Conservation (phyloP, 2,888 invertebrate genomes). For the Bombylius major region DNA sequence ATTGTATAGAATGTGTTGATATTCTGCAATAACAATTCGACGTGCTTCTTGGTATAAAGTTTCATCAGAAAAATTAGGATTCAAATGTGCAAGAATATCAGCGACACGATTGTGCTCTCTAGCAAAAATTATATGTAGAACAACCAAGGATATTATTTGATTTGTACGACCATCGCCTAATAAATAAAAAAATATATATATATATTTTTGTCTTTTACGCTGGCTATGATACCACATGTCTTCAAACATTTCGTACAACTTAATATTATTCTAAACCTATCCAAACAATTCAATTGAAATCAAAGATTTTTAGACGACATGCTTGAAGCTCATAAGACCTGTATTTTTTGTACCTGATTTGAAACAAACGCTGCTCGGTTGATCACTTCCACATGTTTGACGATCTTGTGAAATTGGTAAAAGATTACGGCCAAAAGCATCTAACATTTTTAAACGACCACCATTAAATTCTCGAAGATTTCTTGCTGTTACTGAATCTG, state of each 20-base stretch:
- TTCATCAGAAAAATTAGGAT: slow-evolving; percentile 66
- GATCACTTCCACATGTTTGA: slow-evolving; percentile 49
- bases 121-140: slow-evolving; percentile 59
- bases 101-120: slow-evolving; percentile 75
- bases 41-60: slow-evolving; percentile 59
- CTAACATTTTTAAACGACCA: slow-evolving; percentile 51
- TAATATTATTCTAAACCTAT: too few species aligned
- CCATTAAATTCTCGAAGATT: slow-evolving; percentile 46
- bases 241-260: too few species aligned
- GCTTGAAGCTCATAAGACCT: neutral
- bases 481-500: slow-evolving; percentile 43
- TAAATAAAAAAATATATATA: neutral
- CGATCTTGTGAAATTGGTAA: slow-evolving; percentile 49
- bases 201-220: neutral
- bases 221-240: too few species aligned
- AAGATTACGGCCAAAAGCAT: slow-evolving; percentile 51
- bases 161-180: slow-evolving; percentile 65
- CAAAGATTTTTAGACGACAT: neutral
- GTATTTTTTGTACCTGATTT: slow-evolving; percentile 22
- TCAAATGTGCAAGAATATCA: slow-evolving; percentile 44
- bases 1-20: slow-evolving; percentile 67
- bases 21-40: slow-evolving; percentile 58
- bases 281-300: neutral
- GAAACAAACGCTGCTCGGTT: slow-evolving; percentile 54
- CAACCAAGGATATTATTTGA: slow-evolving; percentile 62